phyloP scores from a whole-genome alignment of 1,140 invertebrate genomes.

The Drosophila biarmipes region DNA sequence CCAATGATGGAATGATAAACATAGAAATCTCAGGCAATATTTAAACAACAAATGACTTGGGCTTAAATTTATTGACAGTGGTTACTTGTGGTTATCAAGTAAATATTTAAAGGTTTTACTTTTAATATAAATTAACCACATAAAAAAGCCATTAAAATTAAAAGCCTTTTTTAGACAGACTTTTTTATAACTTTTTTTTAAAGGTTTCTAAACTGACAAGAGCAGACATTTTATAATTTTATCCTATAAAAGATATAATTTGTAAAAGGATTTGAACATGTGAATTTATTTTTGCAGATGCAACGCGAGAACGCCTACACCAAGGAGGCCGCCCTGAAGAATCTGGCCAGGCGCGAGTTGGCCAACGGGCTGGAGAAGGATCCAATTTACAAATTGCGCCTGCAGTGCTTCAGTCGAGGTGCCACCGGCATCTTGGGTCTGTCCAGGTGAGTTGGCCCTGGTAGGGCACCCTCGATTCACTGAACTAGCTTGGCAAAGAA shows the following conservation, averaged over 20 bases:
- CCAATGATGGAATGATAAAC: neutral
- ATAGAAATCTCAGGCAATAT: no score
- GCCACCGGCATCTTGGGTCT: constrained; percentile 95
- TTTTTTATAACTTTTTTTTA: no score
- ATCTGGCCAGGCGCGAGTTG: constrained; percentile 88
- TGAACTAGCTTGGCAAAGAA: constrained; percentile 14
- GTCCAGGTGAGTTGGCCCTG: constrained; percentile 86
- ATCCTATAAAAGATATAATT: no score
- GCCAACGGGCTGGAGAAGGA: constrained; percentile 87
- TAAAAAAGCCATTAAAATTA: no score
- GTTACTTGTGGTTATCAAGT: neutral
- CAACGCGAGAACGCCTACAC: constrained; percentile 90
- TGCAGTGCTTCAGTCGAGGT: constrained; percentile 93
- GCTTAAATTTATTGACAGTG: neutral
- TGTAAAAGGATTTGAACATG: neutral
- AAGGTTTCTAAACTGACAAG: no score
- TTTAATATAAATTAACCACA: neutral
- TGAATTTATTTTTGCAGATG: constrained; percentile 80
- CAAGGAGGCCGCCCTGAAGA: constrained; percentile 92
- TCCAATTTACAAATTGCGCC: constrained; percentile 92
- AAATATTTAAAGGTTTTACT: neutral
- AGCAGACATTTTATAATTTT: neutral
- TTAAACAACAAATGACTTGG: neutral
- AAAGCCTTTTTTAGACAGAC: no score
- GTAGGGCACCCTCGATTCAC: neutral